Evolutionary conservation across 2,888 invertebrate genomes (phyloP).

Genomic region (Amorpha juglandis): DNA sequence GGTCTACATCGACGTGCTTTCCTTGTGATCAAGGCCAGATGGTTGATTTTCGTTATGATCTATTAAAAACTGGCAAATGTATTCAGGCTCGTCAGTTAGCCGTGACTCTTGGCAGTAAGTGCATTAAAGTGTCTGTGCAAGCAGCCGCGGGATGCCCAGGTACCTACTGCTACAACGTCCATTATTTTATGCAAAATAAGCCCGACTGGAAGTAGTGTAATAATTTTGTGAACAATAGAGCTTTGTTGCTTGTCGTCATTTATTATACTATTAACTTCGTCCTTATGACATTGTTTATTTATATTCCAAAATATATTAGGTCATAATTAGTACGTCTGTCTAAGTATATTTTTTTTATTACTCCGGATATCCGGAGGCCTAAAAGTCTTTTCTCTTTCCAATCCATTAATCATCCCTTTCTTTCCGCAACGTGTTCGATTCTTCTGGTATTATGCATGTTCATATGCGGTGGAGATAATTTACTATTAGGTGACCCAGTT

Average conservation of each 20-base stretch:
- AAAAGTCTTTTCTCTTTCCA: too few species aligned
- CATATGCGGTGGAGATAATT: too few species aligned
- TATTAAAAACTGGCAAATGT: conserved; percentile 50
- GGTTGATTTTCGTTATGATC: conserved; percentile 16
- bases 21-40: not conserved
- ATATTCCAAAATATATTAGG: not conserved
- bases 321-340: not conserved
- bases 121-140: conserved; percentile 65
- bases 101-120: conserved; percentile 59
- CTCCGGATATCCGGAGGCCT: too few species aligned
- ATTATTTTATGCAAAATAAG: conserved; percentile 76
- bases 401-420: too few species aligned
- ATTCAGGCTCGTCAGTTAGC: conserved; percentile 55
- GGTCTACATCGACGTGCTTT: not conserved
- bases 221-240: conserved; percentile 69
- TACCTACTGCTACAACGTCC: conserved; percentile 53
- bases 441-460: too few species aligned
- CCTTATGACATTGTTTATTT: conserved; percentile 5
- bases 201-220: conserved; percentile 58
- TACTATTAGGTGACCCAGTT: too few species aligned
- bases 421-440: too few species aligned
- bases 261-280: conserved; percentile 26
- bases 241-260: conserved; percentile 54
- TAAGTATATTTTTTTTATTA: too few species aligned
- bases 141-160: conserved; percentile 48